Base-by-base conservation (phyloP, 2,888 invertebrate species). In the Phortica okadai region DNA sequence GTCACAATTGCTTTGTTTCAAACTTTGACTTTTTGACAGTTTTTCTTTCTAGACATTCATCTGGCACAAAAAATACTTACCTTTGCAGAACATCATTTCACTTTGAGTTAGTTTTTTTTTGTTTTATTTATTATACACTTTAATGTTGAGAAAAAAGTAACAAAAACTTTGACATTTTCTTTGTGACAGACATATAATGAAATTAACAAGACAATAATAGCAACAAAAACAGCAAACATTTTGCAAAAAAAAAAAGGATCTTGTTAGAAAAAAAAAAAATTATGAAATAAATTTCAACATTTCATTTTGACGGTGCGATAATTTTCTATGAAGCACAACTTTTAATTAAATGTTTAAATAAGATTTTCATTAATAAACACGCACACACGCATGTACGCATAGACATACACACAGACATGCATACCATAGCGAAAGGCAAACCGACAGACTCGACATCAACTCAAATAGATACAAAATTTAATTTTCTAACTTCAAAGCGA, bases 311-410 rank as follows among this genome's bases (percentile, higher is more conserved):
- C 21, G 62, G 67, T 64, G 64, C 21, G 64, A 64, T 64, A 41
- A 64, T 64, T 64, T 64, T 64, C 33, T 8, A 21, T 25, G 33
- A 25, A 33, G 64, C 16, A 64, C 41, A 42, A 67, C 42, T 44
- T 67, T 67, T 67, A 44, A 67, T 44, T 67, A 44, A 67, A 67
- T 44, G 11, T n/a, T 67, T 44, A 14, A 16, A 67, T 44, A 42
- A 41, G 44, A 16, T 44, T 67, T 67, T 67, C 67, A 45, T 44
- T 67, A 67, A 67, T 67, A 64, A 25, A 62, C 62, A 62, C 11
- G 33, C 41, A 64, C 16, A 62, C 62, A 62, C 11, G 33, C 41
- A 64, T 33, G 10, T 16, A 64, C 44, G 14, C 67, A 67, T 7
- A 44, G 1, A 1, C 42, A 42, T 1, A 67, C 42, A 67, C 5